Percentiles rank a stretch among this genome's conserved stretches.
These are phyloP conservation scores for Drosophila ezoana DNA, from an alignment of 2,888 invertebrate genomes.

Conservation along the genomic window DNA sequence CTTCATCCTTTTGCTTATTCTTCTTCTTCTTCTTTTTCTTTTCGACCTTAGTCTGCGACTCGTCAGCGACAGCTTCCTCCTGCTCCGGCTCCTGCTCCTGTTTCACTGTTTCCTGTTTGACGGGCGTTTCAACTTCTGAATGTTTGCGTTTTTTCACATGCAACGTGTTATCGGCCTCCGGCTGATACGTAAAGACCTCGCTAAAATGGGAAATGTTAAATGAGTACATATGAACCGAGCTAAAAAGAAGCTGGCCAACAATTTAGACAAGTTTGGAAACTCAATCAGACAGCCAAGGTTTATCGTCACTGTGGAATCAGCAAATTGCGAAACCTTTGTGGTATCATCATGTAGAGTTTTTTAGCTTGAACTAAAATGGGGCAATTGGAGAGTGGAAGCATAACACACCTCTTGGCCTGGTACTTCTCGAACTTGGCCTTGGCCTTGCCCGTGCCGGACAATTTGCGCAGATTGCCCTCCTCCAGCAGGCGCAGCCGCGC, in stretches of 20 bases:
- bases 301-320: constrained; percentile 79
- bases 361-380: constrained; percentile 14
- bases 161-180: constrained; percentile 93
- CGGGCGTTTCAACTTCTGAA: constrained; percentile 84
- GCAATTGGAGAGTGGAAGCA: not conserved
- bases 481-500: constrained; percentile 91
- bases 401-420: constrained; percentile 86
- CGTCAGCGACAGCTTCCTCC: constrained; percentile 40
- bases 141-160: constrained; percentile 86
- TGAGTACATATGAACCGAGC: not conserved
- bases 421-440: constrained; percentile 97
- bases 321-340: constrained; percentile 84
- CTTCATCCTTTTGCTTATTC: constrained; percentile 78
- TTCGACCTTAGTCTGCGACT: constrained; percentile 56
- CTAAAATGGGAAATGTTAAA: constrained; percentile 80
- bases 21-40: constrained; percentile 83
- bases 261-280: constrained; percentile 18
- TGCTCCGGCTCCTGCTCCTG: constrained; percentile 34
- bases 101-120: constrained; percentile 32
- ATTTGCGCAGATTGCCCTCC: constrained; percentile 92
- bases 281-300: constrained; percentile 83
- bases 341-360: constrained; percentile 83
- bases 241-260: not conserved
- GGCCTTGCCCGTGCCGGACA: constrained; percentile 95
- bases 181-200: constrained; percentile 92